Evolutionary conservation across 2,797 vertebrate genomes (phyloP).

Genomic region (Vireo griseus): DNA sequence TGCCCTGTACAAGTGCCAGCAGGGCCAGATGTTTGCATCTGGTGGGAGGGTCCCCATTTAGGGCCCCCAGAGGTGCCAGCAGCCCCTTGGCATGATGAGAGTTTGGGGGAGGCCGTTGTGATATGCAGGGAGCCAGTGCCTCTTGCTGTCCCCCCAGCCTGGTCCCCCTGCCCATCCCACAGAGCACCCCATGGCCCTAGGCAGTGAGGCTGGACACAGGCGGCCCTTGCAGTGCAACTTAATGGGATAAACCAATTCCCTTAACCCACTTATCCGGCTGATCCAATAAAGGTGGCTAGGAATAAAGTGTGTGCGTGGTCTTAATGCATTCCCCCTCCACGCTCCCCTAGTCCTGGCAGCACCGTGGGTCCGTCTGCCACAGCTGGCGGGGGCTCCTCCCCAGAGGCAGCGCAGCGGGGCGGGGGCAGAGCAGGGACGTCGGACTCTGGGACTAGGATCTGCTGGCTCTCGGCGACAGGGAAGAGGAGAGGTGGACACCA

Average conservation of each 20-base stretch:
- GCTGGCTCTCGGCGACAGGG: background rate
- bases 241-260: constrained; percentile 59
- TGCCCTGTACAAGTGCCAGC: too few species aligned
- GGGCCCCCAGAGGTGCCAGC: background rate
- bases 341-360: background rate
- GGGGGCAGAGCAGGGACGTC: background rate
- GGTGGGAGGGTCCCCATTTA: background rate
- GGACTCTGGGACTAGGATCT: background rate
- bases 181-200: background rate
- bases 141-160: background rate
- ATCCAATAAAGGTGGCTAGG: constrained; percentile 61
- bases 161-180: rapidly evolving
- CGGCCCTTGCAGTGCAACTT: background rate
- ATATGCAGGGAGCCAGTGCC: rapidly evolving
- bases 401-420: background rate
- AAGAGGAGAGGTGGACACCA: background rate
- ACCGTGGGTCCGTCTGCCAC: background rate
- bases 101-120: background rate
- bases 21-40: background rate
- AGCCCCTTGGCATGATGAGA: rapidly evolving
- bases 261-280: constrained; percentile 46
- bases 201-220: background rate
- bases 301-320: constrained; percentile 21
- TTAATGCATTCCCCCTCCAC: background rate
- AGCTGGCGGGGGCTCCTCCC: background rate